Evolutionary conservation across 2,888 invertebrate genomes (phyloP).

Genomic region (Steinernema hermaphroditum): DNA sequence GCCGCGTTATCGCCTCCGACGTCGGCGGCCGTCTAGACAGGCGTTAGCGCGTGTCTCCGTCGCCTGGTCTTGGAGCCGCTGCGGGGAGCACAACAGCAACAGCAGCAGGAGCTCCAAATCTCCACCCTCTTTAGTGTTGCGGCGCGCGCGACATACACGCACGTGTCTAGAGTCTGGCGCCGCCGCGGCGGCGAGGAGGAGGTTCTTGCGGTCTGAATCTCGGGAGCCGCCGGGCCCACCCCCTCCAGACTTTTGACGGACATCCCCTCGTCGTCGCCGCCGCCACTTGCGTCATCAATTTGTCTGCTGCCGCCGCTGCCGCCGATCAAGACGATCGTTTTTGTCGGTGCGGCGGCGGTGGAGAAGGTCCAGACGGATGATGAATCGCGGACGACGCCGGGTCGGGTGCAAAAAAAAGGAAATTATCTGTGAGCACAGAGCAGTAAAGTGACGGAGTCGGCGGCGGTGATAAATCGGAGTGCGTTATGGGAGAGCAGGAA

Average conservation of each 20-base stretch:
- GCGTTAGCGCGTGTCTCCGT: not conserved
- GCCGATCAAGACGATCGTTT: too few relatives aligned
- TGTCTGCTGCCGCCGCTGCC: too few relatives aligned
- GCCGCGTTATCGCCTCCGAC: constrained; percentile 16
- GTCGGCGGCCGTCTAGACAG: constrained; percentile 7
- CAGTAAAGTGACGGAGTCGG: not conserved
- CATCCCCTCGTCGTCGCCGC: not conserved
- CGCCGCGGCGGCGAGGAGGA: too few relatives aligned
- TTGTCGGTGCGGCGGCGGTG: too few relatives aligned
- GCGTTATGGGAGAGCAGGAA: not conserved
- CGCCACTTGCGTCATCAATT: not conserved
- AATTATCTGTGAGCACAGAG: not conserved
- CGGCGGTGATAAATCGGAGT: not conserved
- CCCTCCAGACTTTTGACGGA: too few relatives aligned
- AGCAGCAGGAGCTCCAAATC: not conserved
- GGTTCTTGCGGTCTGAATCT: too few relatives aligned
- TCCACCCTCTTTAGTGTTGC: constrained; percentile 1
- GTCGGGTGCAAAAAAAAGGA: not conserved
- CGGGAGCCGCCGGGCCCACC: too few relatives aligned
- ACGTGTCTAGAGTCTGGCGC: constrained; percentile 17
- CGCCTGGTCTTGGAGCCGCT: too few relatives aligned
- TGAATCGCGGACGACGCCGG: not conserved
- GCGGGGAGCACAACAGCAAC: too few relatives aligned
- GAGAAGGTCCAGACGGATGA: too few relatives aligned
- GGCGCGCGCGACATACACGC: constrained; percentile 8